Evolutionary conservation across 2,113 vertebrate genomes (phyloP), one percentile per base, ranked within the genome.

Genomic region (Syngnathoides biaculeatus): DNA sequence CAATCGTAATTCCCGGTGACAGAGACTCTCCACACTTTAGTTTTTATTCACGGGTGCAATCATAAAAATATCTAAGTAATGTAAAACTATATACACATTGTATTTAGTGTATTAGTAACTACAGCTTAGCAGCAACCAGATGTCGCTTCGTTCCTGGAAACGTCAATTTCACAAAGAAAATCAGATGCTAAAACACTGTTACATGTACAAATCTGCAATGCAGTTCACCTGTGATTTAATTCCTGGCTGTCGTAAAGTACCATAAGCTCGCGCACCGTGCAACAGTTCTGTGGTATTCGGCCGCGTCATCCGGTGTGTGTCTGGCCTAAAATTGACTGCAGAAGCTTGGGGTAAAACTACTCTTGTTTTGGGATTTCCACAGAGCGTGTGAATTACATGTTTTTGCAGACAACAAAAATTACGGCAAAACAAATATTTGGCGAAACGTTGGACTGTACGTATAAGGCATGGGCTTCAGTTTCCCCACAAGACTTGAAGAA

Each of bases 401-500:
- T 55, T 70, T 58, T 64, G 56, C 35, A 70, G 26, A 80, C 74
- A 73, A 71, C 84, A 74, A 72, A 72, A 68, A 86, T 85, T 80
- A 77, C 52, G 27, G 59, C 58, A 83, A 64, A 84, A 81, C 63
- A 82, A 77, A 84, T 71, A 74, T 82, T 71, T 79, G 83, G 69
- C 64, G 68, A 77, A 75, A 85, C 71, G n/a, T 70, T 84, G 81
- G 69, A 79, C 77, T 86, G 65, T 67, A 40, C 14, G 45, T 22
- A 19, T 43, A 88, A 89, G 84, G 83, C 83, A 79, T 84, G 86
- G 84, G 68, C 77, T 84, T 1, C 69, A 74, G 45, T 64, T 70
- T 75, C 74, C 82, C 79, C 80, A 88, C 78, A 81, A 61, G 69
- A 83, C 35, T 64, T 66, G 55, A 35, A 27, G 26, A 35, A 43